phyloP scores from a whole-genome alignment of 1,140 invertebrate species.

The Macrosteles quadrilineatus region DNA sequence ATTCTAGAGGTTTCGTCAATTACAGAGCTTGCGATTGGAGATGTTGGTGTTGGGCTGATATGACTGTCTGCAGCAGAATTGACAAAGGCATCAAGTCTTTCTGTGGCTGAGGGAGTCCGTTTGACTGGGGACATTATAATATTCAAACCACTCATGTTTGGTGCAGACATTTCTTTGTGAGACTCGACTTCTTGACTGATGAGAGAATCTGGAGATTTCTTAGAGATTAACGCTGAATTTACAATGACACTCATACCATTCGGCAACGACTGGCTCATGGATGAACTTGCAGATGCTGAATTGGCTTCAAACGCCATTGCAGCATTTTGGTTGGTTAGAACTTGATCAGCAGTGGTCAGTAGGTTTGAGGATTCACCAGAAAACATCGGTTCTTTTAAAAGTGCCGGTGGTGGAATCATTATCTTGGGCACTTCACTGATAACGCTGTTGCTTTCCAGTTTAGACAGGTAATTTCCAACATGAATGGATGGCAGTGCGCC shows the following conservation, averaged over 20 bases:
- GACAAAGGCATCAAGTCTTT: slow-evolving; percentile 63
- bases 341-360: neutral
- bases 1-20: slow-evolving; percentile 3
- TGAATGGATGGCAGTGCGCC: slow-evolving; percentile 58
- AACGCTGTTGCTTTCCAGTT: slow-evolving; percentile 48
- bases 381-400: neutral
- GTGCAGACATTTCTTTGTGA: neutral
- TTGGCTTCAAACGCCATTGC: neutral
- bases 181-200: neutral
- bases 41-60: slow-evolving; percentile 28
- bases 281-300: neutral
- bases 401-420: neutral
- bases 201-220: neutral
- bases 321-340: neutral
- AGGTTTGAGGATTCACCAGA: neutral
- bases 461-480: slow-evolving; percentile 61
- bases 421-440: slow-evolving; percentile 46
- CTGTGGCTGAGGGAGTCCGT: slow-evolving; percentile 47
- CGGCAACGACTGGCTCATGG: neutral
- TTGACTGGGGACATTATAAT: neutral
- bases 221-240: neutral
- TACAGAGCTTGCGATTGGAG: neutral
- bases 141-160: too few relatives aligned
- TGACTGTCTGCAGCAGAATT: slow-evolving; percentile 63
- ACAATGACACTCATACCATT: slow-evolving; percentile 11